Base-by-base conservation (phyloP, 1,140 invertebrate species). In the Ericerus pela region DNA sequence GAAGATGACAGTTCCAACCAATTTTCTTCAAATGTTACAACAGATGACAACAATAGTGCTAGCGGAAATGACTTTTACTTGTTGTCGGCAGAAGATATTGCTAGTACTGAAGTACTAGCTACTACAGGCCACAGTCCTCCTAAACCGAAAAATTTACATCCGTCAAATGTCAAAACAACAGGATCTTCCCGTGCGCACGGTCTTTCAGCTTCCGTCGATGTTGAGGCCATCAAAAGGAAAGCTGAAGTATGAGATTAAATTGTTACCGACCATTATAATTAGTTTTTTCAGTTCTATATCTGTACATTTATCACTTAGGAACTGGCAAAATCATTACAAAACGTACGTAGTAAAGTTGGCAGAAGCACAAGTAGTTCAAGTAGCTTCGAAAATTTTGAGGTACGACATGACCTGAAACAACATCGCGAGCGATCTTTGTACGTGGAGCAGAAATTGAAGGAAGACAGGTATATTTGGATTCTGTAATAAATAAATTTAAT, bases 401-500 rank as follows among this genome's bases (percentile, higher is more conserved):
- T 24, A 47, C 41, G 20, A 4, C 20, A 47, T 24, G 41, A 47
- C 22, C 26, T 47, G 10, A 47, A 47, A 47, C 11, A 24, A 10
- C 26, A 47, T 47, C 41, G 26, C 20, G 41, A 47, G 14, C 22
- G 20, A 10, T 22, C 41, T 8, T 24, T 22, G 26, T 47, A 24
- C 12, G 41, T 47, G 16, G 41, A 18, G 8, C 41, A 47, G 14
- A 47, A 47, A 22, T 47, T 47, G 14, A 47, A 47, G 14, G 41
- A 47, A 24, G 41, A 47, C 14, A 47, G 41, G 41, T 47, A 47
- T 24, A n/a, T n/a, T n/a, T 41, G 5, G 20, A 41, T 41, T 33
- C 8, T 33, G n/a, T n/a, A n/a, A 33, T 8, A 33, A 10, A n/a
- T 33, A n/a, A 41, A 16, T 41, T 8, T 41, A 8, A 41, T 41